phyloP scores from a whole-genome alignment of 2,888 invertebrate species.

The Cheilosia pagana region DNA sequence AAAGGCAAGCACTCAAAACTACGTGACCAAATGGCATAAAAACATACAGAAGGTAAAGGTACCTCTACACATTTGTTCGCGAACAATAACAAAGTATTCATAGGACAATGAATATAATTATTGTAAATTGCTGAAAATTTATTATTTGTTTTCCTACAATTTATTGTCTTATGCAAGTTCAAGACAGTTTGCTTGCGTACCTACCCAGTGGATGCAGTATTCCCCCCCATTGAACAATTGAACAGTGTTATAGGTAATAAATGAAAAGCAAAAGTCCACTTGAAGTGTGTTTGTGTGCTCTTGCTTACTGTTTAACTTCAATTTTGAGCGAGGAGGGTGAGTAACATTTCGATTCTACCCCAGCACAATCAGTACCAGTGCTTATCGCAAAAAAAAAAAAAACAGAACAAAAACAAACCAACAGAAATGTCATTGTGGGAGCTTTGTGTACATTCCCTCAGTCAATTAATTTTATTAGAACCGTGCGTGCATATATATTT shows the following conservation, averaged over 20 bases:
- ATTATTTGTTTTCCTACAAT: conserved; percentile 25
- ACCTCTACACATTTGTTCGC: background rate
- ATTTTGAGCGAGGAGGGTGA: conserved; percentile 29
- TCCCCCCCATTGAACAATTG: too few relatives aligned
- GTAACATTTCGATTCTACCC: conserved; percentile 50
- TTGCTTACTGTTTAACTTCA: background rate
- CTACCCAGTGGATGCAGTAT: conserved; percentile 18
- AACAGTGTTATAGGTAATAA: background rate
- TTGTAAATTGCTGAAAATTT: conserved; percentile 18
- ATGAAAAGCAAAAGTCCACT: conserved; percentile 21
- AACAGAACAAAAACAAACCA: conserved; percentile 5
- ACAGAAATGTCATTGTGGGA: conserved; percentile 34
- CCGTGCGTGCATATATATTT: conserved; percentile 37
- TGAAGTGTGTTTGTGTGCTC: too few relatives aligned
- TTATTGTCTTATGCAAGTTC: conserved; percentile 51
- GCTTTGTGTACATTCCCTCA: conserved; percentile 16
- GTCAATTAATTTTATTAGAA: conserved; percentile 44
- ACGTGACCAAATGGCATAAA: conserved; percentile 33
- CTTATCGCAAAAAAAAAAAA: conserved; percentile 43
- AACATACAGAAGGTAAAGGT: background rate
- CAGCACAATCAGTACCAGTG: conserved; percentile 51
- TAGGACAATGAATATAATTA: conserved; percentile 6
- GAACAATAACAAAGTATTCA: background rate
- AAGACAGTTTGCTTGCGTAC: conserved; percentile 36
- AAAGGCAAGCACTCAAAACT: conserved; percentile 15